Evolutionary conservation across 1,140 invertebrate species (phyloP), one percentile per base, ranked within the genome.

Genomic region (Caerostris darwini): DNA sequence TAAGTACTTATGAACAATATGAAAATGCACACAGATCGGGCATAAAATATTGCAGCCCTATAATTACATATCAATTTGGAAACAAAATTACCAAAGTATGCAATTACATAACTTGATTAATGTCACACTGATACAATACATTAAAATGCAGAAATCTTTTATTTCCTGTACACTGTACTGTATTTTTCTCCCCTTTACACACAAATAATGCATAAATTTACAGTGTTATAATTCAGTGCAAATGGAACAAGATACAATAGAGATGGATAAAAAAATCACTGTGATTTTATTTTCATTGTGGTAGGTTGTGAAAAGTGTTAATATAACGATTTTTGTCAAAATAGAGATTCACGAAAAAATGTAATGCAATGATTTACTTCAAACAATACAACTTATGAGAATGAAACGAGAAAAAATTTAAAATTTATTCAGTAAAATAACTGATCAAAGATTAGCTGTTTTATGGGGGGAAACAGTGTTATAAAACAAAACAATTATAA

Each of bases 1-100:
- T 83, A 83, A 83, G 82, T 83, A 83, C 82, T 58, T 56, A 83
- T 8, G 82, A 83, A 83, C 54, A 87, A 61, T 61, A 87, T 61
- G 71, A 77, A 77, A 77, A 77, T 12, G 53, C 71, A 85, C 82
- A 85, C 57, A 57, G 57, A 85, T 19, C 57, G 57, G 82, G 82
- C 54, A 58, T 19, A 7, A 85, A 85, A 85, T 85, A 85, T 85
- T 85, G 57, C 54, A 85, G 82, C 54, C 82, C 57, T 17, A 57
- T 85, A 85, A 85, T 58, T 85, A 85, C 57, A 58, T 34, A 50
- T 77, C 3, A 34, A 77, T 77, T 77, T 77, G 71, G 71, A 77
- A 53, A 64, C 34, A 7, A 53, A 77, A 77, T 77, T 12, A 12
- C 71, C 53, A 77, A 77, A 77, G n/a, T 83, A 83, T 56, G 54